A percentile compares a stretch with the other conserved stretches of the same genome.
Conservation (phyloP, 2,888 invertebrate species). For the Papilio protenor region DNA sequence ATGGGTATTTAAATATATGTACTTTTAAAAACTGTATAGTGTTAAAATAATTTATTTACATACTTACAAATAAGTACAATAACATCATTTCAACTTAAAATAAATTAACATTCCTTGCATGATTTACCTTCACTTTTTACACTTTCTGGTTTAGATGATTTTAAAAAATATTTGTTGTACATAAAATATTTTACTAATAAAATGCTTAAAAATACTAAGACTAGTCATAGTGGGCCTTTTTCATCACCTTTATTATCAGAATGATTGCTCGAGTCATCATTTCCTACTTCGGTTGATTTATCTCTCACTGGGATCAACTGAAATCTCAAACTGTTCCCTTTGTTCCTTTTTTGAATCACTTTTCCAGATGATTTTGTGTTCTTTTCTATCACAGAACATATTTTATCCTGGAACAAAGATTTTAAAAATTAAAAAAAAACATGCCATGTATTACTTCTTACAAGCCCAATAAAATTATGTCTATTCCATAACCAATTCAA, state of each 20-base stretch:
- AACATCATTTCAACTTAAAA: slow-evolving; percentile 12
- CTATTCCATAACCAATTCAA: too few relatives aligned
- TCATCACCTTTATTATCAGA: slow-evolving; percentile 52
- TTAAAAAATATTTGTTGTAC: slow-evolving; percentile 61
- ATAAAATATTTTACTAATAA: slow-evolving; percentile 67
- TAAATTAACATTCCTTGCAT: slow-evolving; percentile 31
- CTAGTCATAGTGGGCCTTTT: slow-evolving; percentile 78
- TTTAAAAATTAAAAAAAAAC: background rate
- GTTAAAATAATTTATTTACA: slow-evolving; percentile 29
- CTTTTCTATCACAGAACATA: slow-evolving; percentile 83
- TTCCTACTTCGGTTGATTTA: slow-evolving; percentile 51
- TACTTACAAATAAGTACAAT: slow-evolving; percentile 13
- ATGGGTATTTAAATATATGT: too few relatives aligned
- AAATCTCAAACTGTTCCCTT: slow-evolving; percentile 86
- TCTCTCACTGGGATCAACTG: slow-evolving; percentile 82
- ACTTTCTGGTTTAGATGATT: slow-evolving; percentile 38
- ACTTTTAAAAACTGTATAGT: background rate
- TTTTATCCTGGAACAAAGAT: slow-evolving; percentile 82
- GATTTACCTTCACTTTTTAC: slow-evolving; percentile 33
- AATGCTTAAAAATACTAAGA: slow-evolving; percentile 56
- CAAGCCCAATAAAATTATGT: too few relatives aligned
- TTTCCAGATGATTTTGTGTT: slow-evolving; percentile 79
- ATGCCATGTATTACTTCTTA: too few relatives aligned
- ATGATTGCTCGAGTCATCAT: slow-evolving; percentile 50
- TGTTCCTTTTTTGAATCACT: slow-evolving; percentile 86